Evolutionary conservation across 2,888 invertebrate species (phyloP), one percentile per base, ranked within the genome.

Genomic region (Netelia virgata): DNA sequence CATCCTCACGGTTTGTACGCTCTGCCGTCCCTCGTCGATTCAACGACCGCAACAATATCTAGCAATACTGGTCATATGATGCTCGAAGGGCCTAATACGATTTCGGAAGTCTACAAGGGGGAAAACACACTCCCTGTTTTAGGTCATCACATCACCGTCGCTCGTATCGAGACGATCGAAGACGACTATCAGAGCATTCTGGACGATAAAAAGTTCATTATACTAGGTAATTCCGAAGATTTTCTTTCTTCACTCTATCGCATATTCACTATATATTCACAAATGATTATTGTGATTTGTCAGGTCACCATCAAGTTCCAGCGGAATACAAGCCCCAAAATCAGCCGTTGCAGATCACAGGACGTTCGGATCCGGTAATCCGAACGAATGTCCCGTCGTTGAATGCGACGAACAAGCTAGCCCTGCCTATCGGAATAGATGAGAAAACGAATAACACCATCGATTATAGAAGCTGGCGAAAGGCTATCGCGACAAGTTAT

Each of bases 1-100:
- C 96, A 96, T 91, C 95, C 95, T 69, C 96, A 97, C 90, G 99
- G 99, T 0, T 94, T 98, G 0, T 99, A 99, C 94, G 99, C 99
- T 0, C 94, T 99, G 74, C 98, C 98, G 0, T 97, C 98, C 0
- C 94, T 98, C 28, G 98, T 98, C 0, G 99, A 99, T 94, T 97
- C 98, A 90, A 96, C 97, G 87, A 97, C 97, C 2, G 97, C 97
- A 11, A 97, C 98, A 8, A 97, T 98, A 93, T 95, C 96, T 3
- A 96, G 96, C 1, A 96, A 96, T 89, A 95, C 96, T 57, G 95
- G 94, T 14, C 96, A 96, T 0, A 94, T 97, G 79, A 94, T 98
- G 11, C 93, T 98, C 0, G 97, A 97, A 91, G 98, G 98, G 0
- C 97, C 97, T 6, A 76, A 59, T 87, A 92, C 86, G 88, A 90